Conservation (phyloP, 2,888 invertebrate species). For the Conus canariensis region DNA sequence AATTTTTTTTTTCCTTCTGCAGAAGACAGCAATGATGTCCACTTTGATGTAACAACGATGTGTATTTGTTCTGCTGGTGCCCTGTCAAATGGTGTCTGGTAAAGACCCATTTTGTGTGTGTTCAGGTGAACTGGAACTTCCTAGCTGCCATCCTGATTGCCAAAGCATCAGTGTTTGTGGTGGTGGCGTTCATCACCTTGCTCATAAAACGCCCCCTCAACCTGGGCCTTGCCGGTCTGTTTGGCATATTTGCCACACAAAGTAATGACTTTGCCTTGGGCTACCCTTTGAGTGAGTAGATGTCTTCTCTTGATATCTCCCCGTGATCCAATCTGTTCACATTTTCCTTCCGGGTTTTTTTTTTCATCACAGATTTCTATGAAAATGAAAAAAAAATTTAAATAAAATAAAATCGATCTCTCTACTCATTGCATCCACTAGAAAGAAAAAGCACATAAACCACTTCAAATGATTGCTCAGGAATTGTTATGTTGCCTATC, state of each 20-base stretch:
- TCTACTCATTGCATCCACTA: too few relatives aligned
- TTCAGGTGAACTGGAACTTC: constrained; percentile 90
- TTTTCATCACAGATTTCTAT: background rate
- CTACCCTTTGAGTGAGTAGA: constrained; percentile 91
- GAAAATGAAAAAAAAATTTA: background rate
- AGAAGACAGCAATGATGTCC: too few relatives aligned
- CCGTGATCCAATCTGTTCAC: background rate
- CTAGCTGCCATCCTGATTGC: constrained; percentile 90
- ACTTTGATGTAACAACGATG: too few relatives aligned
- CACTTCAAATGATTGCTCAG: too few relatives aligned
- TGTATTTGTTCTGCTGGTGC: too few relatives aligned
- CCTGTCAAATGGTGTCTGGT: too few relatives aligned
- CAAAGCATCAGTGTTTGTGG: constrained; percentile 89
- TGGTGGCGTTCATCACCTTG: constrained; percentile 84
- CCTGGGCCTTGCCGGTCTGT: constrained; percentile 91
- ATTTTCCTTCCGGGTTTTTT: background rate
- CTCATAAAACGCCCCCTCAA: constrained; percentile 87
- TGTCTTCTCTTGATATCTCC: background rate
- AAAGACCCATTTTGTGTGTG: background rate
- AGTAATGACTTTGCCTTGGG: constrained; percentile 99
- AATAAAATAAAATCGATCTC: too few relatives aligned
- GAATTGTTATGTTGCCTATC: too few relatives aligned
- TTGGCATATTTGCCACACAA: constrained; percentile 96
- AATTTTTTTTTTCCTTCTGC: too few relatives aligned
- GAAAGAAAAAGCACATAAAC: too few relatives aligned